Conservation (phyloP, 2,797 vertebrate species). For the Helarctos malayanus region DNA sequence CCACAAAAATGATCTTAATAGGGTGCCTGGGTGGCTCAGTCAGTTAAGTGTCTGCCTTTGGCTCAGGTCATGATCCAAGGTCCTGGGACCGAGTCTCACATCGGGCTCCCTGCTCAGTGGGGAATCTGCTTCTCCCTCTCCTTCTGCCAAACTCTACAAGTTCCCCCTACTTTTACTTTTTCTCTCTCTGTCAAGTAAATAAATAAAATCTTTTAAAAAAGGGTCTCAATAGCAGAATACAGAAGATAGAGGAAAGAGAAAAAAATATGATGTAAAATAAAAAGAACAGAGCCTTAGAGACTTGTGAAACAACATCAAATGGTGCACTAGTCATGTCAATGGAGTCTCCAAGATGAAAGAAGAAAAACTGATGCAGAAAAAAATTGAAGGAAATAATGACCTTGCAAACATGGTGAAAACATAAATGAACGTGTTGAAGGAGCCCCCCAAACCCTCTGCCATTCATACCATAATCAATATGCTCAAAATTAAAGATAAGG, state of each 20-base stretch:
- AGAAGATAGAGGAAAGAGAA: background rate
- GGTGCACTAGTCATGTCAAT: too few species aligned
- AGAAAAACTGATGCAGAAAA: background rate
- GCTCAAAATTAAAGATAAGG: background rate
- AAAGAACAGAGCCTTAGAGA: background rate
- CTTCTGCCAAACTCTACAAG: too few species aligned
- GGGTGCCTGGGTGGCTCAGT: too few species aligned
- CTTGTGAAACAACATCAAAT: background rate
- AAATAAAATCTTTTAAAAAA: too few species aligned
- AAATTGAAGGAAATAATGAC: background rate
- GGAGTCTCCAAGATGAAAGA: background rate
- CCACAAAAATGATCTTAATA: background rate
- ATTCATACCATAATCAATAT: background rate
- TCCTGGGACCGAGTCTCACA: too few species aligned
- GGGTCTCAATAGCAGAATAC: background rate
- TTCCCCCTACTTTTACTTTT: too few species aligned
- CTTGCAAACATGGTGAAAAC: background rate
- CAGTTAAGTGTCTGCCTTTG: too few species aligned
- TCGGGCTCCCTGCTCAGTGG: too few species aligned
- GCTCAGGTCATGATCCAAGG: too few species aligned
- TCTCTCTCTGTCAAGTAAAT: too few species aligned
- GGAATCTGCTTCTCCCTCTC: too few species aligned
- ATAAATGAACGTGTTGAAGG: background rate
- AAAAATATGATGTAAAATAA: background rate
- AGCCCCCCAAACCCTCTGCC: background rate